Conservation (phyloP, 2,113 vertebrate genomes). For the Callaeas wilsoni region DNA sequence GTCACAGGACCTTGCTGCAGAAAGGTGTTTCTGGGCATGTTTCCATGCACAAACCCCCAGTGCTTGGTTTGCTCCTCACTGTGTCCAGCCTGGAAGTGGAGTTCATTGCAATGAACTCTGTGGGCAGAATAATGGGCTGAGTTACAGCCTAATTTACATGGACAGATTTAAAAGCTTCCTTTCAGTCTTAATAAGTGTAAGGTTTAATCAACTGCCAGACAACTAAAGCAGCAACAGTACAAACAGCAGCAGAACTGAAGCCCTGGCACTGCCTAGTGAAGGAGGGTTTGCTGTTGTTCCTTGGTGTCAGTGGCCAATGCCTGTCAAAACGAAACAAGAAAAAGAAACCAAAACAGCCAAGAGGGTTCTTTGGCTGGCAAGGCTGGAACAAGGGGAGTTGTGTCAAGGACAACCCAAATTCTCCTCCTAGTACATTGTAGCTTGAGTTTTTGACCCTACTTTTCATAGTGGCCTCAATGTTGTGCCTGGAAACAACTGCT, state of each 20-base stretch:
- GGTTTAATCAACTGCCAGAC: neutral
- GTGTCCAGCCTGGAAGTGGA: neutral
- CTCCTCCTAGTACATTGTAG: accelerated
- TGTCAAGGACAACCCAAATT: neutral
- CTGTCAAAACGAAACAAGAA: neutral
- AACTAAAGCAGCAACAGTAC: neutral
- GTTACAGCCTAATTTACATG: neutral
- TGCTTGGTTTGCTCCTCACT: neutral
- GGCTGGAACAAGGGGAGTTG: neutral
- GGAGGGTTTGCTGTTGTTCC: neutral
- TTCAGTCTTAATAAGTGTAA: neutral
- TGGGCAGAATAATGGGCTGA: neutral
- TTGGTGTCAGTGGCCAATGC: neutral
- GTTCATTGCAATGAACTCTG: neutral
- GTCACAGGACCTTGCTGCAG: neutral
- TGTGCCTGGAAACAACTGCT: neutral
- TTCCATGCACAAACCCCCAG: neutral
- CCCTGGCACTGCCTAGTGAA: neutral
- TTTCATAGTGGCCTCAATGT: neutral
- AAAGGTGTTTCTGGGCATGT: neutral
- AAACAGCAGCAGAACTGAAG: neutral
- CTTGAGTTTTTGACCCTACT: neutral
- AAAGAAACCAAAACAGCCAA: neutral
- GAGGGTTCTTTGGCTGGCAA: neutral
- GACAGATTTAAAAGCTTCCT: neutral